These are phyloP conservation scores for Parnassius apollo DNA, from an alignment of 2,888 invertebrate genomes.

Conservation along the genomic window DNA sequence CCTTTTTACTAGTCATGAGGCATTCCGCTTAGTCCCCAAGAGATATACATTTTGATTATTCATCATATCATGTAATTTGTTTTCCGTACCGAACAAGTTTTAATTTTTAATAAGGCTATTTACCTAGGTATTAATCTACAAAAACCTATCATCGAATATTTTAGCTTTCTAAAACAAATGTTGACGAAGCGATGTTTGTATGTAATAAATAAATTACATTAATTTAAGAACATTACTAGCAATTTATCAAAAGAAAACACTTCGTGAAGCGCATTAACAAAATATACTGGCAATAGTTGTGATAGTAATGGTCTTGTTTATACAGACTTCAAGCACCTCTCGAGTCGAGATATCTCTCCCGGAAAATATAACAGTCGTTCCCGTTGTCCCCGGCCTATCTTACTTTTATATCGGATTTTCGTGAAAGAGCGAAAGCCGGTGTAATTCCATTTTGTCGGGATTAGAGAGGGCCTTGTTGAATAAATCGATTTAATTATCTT, in stretches of 20 bases:
- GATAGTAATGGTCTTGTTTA: constrained; percentile 73
- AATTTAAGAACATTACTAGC: constrained; percentile 35
- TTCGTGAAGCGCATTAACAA: constrained; percentile 59
- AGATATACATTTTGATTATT: too few species aligned
- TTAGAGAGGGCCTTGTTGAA: constrained; percentile 58
- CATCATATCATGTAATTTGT: too few species aligned
- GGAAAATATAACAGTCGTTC: constrained; percentile 39
- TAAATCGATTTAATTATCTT: constrained; percentile 54
- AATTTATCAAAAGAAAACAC: constrained; percentile 50
- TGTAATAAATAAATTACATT: constrained; percentile 30
- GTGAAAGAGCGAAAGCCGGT: constrained; percentile 43
- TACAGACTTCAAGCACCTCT: constrained; percentile 51
- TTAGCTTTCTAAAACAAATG: constrained; percentile 9
- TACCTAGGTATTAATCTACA: too few species aligned
- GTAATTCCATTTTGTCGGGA: constrained; percentile 60
- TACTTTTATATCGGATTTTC: constrained; percentile 48
- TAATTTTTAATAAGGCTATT: too few species aligned
- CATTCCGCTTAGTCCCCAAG: too few species aligned
- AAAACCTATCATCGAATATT: not conserved
- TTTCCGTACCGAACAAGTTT: too few species aligned
- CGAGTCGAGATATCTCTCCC: constrained; percentile 41
- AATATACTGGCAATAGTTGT: constrained; percentile 67
- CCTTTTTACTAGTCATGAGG: too few species aligned
- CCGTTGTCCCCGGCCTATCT: constrained; percentile 38
- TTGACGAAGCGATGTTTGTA: constrained; percentile 19